Percentiles rank a stretch among this genome's conserved stretches.
Conservation (phyloP, 2,113 vertebrate species). For the Dascyllus trimaculatus region DNA sequence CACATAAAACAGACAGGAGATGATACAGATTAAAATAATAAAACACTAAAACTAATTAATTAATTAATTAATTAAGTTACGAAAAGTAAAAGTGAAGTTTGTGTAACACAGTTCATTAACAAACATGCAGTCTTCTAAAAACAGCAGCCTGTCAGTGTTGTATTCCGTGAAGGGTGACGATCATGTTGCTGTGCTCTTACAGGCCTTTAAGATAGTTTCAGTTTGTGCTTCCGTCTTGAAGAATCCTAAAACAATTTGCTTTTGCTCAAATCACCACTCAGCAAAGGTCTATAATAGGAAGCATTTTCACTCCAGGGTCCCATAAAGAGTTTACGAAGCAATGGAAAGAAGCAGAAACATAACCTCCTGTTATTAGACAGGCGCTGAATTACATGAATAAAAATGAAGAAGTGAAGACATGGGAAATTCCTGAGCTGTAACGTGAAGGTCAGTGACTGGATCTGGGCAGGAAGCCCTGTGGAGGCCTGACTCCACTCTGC, state of each 20-base stretch:
- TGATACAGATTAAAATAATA: no score
- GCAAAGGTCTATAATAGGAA: not conserved
- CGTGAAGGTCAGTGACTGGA: constrained; percentile 38
- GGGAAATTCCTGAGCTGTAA: constrained; percentile 46
- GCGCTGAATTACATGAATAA: not conserved
- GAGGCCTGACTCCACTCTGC: constrained; percentile 18
- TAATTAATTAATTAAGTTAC: no score
- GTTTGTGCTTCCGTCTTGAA: not conserved
- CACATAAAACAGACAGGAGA: no score
- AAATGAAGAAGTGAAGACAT: not conserved
- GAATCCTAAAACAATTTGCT: not conserved
- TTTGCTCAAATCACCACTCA: not conserved
- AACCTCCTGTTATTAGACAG: not conserved
- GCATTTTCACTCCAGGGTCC: not conserved
- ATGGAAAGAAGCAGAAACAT: not conserved
- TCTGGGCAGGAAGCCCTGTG: constrained; percentile 23
- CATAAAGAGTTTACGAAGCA: not conserved
- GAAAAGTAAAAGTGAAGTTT: no score
- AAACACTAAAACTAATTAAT: no score
- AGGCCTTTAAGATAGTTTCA: no score
- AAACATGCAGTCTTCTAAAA: no score
- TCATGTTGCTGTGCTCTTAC: no score
- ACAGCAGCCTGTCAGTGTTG: no score
- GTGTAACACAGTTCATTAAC: no score
- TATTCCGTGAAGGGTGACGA: no score